Evolutionary conservation across 2,888 invertebrate genomes (phyloP), one percentile per base, ranked within the genome.

Genomic region (Cryptus viduatorius): DNA sequence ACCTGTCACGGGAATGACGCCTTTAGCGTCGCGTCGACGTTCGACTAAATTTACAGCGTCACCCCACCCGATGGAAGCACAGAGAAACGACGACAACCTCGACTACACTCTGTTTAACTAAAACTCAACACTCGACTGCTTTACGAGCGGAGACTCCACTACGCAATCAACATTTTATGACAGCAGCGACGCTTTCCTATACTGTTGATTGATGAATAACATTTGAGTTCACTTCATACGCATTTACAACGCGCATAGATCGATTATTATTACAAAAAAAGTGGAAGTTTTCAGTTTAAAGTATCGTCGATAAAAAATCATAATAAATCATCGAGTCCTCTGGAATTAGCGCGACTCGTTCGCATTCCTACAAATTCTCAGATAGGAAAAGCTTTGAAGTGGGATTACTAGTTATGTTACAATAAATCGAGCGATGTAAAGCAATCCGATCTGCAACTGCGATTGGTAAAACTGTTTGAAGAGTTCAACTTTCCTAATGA

Each of bases 1-100:
- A 31, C 50, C 68, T 37, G 56, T 50, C 73, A 56, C 72, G 37
- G 10, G 37, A 16, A 10, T n/a, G 50, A 31, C 50, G 29, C 29
- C 50, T 31, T 31, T 44, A 46, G 67, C 14, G 16, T 16, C 69
- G 50, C 46, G 56, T 71, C 31, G 53, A 71, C 37, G 31, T 16
- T 29, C 71, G 16, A 71, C 19, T 31, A 56, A 53, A 71, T 53
- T 37, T 53, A 69, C 10, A 56, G 29, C 5, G 12, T 42, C 31
- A 14, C 29, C 12, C 53, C 10, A 7, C 4, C 46, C 16, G 19
- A 42, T 56, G 71, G n/a, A 53, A 53, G 42, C 16, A 37, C 48
- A 48, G 12, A 29, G 24, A 10, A 16, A 68, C 24, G 46, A 7
- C 5, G 8, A 7, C 7, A 24, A 59, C 12, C 12, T 59, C 12